phyloP scores from a whole-genome alignment of 1,140 invertebrate genomes.

The Andricus grossulariae region DNA sequence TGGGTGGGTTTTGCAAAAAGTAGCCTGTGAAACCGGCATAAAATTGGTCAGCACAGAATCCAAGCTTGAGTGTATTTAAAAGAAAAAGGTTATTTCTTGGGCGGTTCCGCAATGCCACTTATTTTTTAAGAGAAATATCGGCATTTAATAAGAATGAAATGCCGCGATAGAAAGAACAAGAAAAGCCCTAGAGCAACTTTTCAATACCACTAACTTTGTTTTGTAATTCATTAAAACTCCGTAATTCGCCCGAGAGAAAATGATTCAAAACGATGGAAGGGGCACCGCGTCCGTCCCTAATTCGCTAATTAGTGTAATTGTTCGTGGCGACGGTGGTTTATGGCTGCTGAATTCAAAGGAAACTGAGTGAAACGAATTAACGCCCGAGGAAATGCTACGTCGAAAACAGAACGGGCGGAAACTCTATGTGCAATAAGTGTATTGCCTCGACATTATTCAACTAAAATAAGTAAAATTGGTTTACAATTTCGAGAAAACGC shows the following conservation, averaged over 20 bases:
- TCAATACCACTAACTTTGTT: slow-evolving; percentile 43
- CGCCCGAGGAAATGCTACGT: slow-evolving; percentile 26
- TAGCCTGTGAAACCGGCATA: no score
- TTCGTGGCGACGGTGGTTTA: slow-evolving; percentile 34
- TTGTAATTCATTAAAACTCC: slow-evolving; percentile 51
- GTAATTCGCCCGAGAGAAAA: slow-evolving; percentile 40
- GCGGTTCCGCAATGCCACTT: no score
- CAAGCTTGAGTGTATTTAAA: no score
- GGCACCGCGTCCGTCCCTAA: slow-evolving; percentile 40
- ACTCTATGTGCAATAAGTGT: not conserved
- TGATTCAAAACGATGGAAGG: slow-evolving; percentile 35
- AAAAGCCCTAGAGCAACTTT: slow-evolving; percentile 34
- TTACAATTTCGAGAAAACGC: no score
- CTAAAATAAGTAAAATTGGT: no score
- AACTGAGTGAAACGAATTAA: slow-evolving; percentile 40
- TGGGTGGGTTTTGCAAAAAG: no score
- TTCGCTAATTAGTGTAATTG: slow-evolving; percentile 49
- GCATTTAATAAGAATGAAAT: not conserved
- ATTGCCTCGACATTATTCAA: no score
- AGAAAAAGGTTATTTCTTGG: no score
- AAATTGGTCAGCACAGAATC: no score
- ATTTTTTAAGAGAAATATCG: not conserved
- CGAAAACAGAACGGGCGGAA: not conserved
- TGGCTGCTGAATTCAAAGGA: slow-evolving; percentile 28
- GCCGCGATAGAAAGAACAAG: slow-evolving; percentile 4